phyloP scores from a whole-genome alignment of 2,888 invertebrate genomes.

The Dryadula phaetusa region DNA sequence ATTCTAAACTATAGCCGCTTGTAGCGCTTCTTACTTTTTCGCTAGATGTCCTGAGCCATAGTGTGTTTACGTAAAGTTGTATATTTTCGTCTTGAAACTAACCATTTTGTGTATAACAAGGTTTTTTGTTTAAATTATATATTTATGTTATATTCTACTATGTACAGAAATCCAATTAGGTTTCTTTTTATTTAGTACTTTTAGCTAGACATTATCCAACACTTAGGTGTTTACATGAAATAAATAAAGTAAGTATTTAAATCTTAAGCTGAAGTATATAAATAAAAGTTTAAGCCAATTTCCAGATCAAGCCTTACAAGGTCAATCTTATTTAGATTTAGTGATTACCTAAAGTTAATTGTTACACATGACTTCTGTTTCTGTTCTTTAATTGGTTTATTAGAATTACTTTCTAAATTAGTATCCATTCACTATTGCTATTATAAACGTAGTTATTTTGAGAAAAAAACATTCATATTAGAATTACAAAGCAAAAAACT shows the following conservation, averaged over 20 bases:
- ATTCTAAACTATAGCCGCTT: not conserved
- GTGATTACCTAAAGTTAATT: not conserved
- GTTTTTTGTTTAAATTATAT: too few relatives aligned
- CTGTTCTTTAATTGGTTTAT: slow-evolving; percentile 12
- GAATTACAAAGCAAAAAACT: too few relatives aligned
- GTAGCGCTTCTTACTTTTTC: not conserved
- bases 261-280: slow-evolving; percentile 5
- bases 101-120: not conserved
- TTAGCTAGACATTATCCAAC: not conserved
- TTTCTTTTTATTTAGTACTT: not conserved
- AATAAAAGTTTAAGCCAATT: slow-evolving; percentile 26
- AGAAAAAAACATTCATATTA: too few relatives aligned
- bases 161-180: too few relatives aligned
- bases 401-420: not conserved
- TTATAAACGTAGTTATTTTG: too few relatives aligned
- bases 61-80: not conserved
- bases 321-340: slow-evolving; percentile 22
- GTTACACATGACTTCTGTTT: slow-evolving; percentile 1
- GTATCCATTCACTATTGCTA: not conserved
- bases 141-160: too few relatives aligned
- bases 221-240: too few relatives aligned
- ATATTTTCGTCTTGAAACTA: not conserved
- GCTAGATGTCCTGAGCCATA: not conserved
- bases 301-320: slow-evolving; percentile 22
- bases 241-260: too few relatives aligned